A percentile compares a stretch with the other conserved stretches of the same genome.
phyloP scores from a whole-genome alignment of 2,888 invertebrate species.

The Patella ulyssiponensis region DNA sequence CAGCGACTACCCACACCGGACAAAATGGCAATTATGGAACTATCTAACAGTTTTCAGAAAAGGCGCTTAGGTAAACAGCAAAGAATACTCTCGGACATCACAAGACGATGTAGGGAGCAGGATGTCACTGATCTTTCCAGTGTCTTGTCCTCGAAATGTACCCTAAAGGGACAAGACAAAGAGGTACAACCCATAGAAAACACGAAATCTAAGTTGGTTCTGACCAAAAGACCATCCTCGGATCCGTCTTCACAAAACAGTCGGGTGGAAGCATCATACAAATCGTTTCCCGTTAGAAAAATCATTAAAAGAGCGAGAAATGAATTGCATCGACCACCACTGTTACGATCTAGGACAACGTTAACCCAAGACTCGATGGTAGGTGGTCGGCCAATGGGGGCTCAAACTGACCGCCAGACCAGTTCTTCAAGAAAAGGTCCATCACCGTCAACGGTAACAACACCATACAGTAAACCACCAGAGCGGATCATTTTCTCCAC shows the following conservation, averaged over 20 bases:
- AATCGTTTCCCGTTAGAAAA: constrained; percentile 53
- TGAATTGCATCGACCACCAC: not conserved
- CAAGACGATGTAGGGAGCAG: constrained; percentile 61
- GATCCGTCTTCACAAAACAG: not conserved
- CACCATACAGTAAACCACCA: too few species aligned
- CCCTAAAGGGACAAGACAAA: constrained; percentile 25
- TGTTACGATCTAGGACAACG: not conserved
- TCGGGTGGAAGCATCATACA: constrained; percentile 42
- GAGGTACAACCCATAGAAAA: not conserved
- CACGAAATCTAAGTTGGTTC: not conserved
- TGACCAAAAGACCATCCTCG: not conserved
- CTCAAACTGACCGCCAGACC: too few species aligned
- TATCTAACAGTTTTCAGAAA: constrained; percentile 58
- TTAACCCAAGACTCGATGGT: too few species aligned
- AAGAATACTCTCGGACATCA: constrained; percentile 60
- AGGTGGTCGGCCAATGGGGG: too few species aligned
- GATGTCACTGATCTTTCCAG: constrained; percentile 58
- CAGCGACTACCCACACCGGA: constrained; percentile 58
- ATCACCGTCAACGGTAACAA: too few species aligned
- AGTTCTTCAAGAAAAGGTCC: too few species aligned
- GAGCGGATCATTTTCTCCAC: too few species aligned
- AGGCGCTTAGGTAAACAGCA: constrained; percentile 62
- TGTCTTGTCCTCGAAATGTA: constrained; percentile 48
- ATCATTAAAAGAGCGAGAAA: constrained; percentile 42
- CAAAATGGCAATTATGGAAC: constrained; percentile 59